These are phyloP conservation scores for Crotalus horridus DNA, from an alignment of 2,113 vertebrate genomes.

Conservation along the genomic window DNA sequence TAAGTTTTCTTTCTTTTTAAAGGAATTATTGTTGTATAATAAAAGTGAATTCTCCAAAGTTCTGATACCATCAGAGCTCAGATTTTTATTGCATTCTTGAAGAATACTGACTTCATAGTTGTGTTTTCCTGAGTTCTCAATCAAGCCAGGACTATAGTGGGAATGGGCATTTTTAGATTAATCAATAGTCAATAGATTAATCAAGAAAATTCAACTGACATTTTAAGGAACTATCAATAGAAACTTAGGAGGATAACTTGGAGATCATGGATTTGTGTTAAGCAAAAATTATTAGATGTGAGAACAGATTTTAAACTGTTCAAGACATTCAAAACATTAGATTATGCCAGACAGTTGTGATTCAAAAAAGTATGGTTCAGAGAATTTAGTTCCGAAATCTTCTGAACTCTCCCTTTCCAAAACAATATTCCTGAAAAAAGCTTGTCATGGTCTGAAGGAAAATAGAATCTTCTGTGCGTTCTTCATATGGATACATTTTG, in stretches of 20 bases:
- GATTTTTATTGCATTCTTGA: background rate
- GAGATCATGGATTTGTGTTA: background rate
- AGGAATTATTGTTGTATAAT: background rate
- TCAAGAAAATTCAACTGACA: background rate
- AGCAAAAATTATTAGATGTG: background rate
- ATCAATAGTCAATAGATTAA: background rate
- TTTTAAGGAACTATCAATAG: background rate
- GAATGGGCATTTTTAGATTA: background rate
- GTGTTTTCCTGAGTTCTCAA: background rate
- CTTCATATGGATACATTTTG: background rate
- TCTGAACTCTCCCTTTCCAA: background rate
- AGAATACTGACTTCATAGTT: background rate
- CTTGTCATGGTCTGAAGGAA: background rate
- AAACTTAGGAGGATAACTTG: background rate
- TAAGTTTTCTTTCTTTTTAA: background rate
- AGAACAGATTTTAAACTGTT: background rate
- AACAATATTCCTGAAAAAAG: background rate
- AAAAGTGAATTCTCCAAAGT: background rate
- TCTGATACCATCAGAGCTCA: background rate
- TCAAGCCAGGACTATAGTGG: background rate
- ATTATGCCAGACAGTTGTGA: background rate
- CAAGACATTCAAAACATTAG: background rate
- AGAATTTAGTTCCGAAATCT: background rate
- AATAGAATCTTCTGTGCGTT: background rate
- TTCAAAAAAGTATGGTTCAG: background rate